phyloP scores from a whole-genome alignment of 2,888 invertebrate genomes.

The Brenthis ino region DNA sequence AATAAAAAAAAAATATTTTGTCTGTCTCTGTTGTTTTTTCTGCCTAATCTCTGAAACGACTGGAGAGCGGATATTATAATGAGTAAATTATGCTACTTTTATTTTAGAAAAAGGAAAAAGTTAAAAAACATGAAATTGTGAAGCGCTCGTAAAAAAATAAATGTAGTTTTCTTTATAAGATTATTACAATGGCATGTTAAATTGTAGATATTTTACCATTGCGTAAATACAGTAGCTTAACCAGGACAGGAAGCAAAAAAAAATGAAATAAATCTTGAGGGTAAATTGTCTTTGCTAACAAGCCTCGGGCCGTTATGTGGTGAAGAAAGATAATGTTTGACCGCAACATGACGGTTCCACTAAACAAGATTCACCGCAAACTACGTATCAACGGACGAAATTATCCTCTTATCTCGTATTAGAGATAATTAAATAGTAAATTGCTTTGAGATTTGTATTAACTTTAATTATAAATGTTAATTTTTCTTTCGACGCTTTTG shows the following conservation, averaged over 20 bases:
- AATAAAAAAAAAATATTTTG: no score
- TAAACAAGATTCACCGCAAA: constrained; percentile 55
- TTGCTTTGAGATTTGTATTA: constrained; percentile 11
- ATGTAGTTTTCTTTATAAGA: no score
- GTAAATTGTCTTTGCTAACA: constrained; percentile 69
- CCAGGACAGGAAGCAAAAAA: constrained; percentile 35
- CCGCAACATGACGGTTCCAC: constrained; percentile 61
- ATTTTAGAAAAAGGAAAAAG: no score
- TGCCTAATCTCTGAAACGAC: no score
- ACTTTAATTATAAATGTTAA: constrained; percentile 5
- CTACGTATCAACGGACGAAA: constrained; percentile 26
- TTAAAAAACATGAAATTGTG: no score
- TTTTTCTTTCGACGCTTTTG: no score
- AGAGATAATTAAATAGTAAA: constrained; percentile 21
- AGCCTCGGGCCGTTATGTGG: constrained; percentile 56
- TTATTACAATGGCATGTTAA: not conserved
- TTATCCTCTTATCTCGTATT: constrained; percentile 25
- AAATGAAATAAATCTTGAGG: constrained; percentile 50
- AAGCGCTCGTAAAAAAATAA: no score
- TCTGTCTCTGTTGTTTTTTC: no score
- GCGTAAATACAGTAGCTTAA: constrained; percentile 35
- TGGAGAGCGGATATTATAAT: no score
- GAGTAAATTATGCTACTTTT: no score
- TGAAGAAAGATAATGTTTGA: constrained; percentile 56
- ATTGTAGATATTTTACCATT: constrained; percentile 25